phyloP scores from a whole-genome alignment of 37 sponge, comb jelly and placozoan species.

The Dysidea cf. avara region DNA sequence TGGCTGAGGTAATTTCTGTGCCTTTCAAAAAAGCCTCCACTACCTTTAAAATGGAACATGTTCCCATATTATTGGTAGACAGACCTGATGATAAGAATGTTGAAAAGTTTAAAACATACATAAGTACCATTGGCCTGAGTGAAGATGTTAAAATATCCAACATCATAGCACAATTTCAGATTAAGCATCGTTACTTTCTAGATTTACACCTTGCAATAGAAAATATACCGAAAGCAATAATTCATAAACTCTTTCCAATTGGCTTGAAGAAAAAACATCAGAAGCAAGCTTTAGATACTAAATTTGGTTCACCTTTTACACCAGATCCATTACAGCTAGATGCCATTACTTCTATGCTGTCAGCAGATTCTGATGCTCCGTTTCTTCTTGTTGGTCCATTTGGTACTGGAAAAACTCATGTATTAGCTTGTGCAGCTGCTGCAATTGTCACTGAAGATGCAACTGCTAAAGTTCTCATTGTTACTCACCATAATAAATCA shows the following conservation, averaged over 20 bases:
- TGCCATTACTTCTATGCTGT: constrained; percentile 25
- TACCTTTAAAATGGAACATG: too few species aligned
- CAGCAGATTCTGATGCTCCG: constrained; percentile 34
- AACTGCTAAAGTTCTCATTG: constrained; percentile 34
- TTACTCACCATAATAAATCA: constrained; percentile 69
- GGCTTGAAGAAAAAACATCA: background rate
- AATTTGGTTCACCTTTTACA: background rate
- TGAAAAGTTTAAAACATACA: background rate
- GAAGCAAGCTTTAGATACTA: background rate
- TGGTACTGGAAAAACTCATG: constrained; percentile 75
- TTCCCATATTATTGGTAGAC: background rate
- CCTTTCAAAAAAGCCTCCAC: too few species aligned
- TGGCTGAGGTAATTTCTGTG: too few species aligned
- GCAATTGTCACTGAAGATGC: background rate
- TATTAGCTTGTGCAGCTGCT: constrained; percentile 52
- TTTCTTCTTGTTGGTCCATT: constrained; percentile 59
- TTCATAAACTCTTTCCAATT: constrained; percentile 29
- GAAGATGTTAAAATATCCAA: background rate
- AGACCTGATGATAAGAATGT: background rate
- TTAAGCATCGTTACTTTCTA: constrained; percentile 64
- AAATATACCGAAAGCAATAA: background rate
- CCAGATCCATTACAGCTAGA: constrained; percentile 9
- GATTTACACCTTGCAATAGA: constrained; percentile 34
- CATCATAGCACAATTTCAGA: constrained; percentile 34
- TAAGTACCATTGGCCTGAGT: background rate